These are phyloP conservation scores for Lates calcarifer DNA, from an alignment of 2,113 vertebrate genomes.

Conservation along the genomic window DNA sequence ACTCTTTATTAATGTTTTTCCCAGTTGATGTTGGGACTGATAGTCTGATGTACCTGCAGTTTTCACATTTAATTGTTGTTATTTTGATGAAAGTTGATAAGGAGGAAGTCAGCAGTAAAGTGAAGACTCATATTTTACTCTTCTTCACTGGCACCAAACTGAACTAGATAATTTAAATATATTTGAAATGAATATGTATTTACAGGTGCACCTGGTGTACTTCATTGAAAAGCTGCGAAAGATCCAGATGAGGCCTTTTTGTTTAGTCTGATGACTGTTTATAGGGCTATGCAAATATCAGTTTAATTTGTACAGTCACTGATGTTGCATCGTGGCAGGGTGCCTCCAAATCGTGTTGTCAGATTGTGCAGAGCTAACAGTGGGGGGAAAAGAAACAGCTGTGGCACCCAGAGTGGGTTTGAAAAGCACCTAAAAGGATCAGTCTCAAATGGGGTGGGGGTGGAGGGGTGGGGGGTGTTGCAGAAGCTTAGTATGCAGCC, in stretches of 20 bases:
- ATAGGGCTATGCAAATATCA: conserved; percentile 27
- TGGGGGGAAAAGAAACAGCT: background rate
- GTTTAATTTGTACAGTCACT: conserved; percentile 24
- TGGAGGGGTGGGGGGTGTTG: too few relatives aligned
- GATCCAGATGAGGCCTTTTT: background rate
- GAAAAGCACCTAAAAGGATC: background rate
- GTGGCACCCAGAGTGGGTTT: background rate
- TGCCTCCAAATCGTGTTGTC: background rate
- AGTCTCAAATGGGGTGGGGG: too few relatives aligned
- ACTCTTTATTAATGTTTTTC: too few relatives aligned
- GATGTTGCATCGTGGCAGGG: background rate
- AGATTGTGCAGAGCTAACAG: conserved; percentile 2
- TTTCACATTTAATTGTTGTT: background rate
- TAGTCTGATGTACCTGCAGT: background rate
- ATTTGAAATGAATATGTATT: conserved; percentile 8
- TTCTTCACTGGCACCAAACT: background rate
- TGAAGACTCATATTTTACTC: background rate
- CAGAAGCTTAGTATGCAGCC: background rate
- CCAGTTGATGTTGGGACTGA: too few relatives aligned
- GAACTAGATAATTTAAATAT: background rate
- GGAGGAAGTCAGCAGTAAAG: too few relatives aligned
- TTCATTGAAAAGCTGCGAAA: background rate
- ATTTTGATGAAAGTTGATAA: background rate
- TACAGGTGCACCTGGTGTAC: background rate
- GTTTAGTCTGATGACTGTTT: conserved; percentile 34